Evolutionary conservation across 2,113 vertebrate species (phyloP).

Genomic region (Psephotus haematonotus): DNA sequence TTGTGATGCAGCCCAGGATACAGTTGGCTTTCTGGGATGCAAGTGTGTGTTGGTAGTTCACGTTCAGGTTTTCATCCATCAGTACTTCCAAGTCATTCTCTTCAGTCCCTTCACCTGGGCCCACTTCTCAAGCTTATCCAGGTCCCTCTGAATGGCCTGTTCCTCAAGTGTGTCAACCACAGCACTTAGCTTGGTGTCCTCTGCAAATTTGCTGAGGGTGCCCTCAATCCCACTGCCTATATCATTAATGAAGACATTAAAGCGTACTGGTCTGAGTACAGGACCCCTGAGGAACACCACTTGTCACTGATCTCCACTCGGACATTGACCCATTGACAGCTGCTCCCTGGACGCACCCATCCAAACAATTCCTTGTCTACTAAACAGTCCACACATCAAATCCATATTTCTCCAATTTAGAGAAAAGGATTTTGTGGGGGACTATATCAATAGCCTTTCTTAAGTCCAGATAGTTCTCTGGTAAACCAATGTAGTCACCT

Average conservation of each 20-base stretch:
- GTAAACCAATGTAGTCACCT: no score
- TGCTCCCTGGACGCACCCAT: neutral
- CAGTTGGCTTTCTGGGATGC: neutral
- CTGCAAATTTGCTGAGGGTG: neutral
- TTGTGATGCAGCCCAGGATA: neutral
- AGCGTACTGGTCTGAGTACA: neutral
- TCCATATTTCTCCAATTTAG: neutral
- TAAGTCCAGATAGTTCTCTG: neutral
- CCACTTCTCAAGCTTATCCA: neutral
- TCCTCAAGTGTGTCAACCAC: neutral
- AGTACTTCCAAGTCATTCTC: neutral
- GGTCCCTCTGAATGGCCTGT: neutral
- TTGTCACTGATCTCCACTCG: neutral
- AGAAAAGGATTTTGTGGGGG: neutral
- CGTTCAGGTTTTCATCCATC: neutral
- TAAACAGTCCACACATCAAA: neutral
- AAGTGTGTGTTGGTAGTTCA: neutral
- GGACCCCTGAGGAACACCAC: neutral
- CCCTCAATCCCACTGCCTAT: neutral
- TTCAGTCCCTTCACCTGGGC: neutral
- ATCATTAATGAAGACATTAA: neutral
- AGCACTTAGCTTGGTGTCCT: neutral
- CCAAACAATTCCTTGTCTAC: neutral
- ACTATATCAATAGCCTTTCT: neutral
- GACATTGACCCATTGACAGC: neutral